Conservation (phyloP, 2,888 invertebrate species). For the Drosophila phalerata region DNA sequence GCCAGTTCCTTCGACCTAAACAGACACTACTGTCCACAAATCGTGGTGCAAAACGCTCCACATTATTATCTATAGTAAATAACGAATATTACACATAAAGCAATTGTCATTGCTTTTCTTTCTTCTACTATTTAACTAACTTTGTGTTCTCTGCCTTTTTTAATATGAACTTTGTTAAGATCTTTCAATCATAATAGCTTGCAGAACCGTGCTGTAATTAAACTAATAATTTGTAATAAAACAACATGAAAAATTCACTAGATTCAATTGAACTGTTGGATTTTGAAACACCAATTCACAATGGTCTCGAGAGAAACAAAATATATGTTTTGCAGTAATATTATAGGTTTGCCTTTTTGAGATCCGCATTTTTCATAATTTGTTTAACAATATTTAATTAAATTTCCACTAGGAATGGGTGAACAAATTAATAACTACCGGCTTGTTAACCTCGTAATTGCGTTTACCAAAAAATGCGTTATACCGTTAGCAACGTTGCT, state of each 20-base stretch:
- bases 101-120: too few species aligned
- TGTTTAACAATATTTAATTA: neutral
- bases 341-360: neutral
- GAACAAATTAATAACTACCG: conserved; percentile 52
- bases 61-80: too few species aligned
- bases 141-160: too few species aligned
- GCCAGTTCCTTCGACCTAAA: neutral
- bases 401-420: neutral
- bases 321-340: neutral
- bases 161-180: too few species aligned
- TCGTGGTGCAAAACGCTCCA: neutral
- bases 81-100: too few species aligned
- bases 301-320: too few species aligned
- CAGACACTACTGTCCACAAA: neutral
- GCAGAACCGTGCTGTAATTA: too few species aligned
- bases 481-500: conserved; percentile 16
- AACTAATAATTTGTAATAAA: too few species aligned
- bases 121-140: too few species aligned
- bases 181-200: too few species aligned
- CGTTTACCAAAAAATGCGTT: conserved; percentile 28
- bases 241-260: too few species aligned
- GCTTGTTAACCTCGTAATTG: conserved; percentile 63
- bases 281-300: neutral
- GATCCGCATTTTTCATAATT: neutral
- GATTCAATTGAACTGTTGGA: neutral